Evolutionary conservation across 2,113 vertebrate genomes (phyloP).

Genomic region (Neolamprologus variostigma): DNA sequence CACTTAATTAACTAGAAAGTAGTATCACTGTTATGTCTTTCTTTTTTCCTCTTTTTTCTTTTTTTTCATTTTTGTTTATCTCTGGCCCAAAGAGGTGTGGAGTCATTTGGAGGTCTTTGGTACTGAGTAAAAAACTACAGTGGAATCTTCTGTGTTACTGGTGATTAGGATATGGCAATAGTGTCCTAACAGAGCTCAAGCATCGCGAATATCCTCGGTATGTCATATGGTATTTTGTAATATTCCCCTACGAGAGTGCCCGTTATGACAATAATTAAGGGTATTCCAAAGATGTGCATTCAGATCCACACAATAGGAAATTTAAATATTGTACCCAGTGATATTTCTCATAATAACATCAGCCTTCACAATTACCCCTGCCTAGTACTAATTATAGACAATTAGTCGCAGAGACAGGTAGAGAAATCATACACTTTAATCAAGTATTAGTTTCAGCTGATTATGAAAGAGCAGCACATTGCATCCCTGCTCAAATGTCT

Average conservation of each 20-base stretch:
- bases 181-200: neutral
- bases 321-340: conserved; percentile 16
- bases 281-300: neutral
- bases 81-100: conserved; percentile 23
- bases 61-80: conserved; percentile 4
- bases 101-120: conserved; percentile 35
- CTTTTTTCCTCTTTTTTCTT: neutral
- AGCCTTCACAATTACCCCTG: conserved; percentile 42
- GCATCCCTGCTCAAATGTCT: conserved; percentile 15
- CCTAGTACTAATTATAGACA: conserved; percentile 54
- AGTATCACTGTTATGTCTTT: neutral
- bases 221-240: neutral
- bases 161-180: conserved; percentile 16
- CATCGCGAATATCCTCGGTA: neutral
- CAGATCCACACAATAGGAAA: conserved; percentile 9
- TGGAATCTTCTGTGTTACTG: neutral
- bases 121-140: neutral
- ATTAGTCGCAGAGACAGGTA: conserved; percentile 50
- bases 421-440: conserved; percentile 42
- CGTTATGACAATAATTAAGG: conserved; percentile 31
- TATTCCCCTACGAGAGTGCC: conserved; percentile 3
- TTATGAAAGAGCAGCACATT: conserved; percentile 42
- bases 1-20: conserved; percentile 55
- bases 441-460: conserved; percentile 52
- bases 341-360: conserved; percentile 35